Base-by-base conservation (phyloP, 2,797 vertebrate species). In the Champsocephalus esox region DNA sequence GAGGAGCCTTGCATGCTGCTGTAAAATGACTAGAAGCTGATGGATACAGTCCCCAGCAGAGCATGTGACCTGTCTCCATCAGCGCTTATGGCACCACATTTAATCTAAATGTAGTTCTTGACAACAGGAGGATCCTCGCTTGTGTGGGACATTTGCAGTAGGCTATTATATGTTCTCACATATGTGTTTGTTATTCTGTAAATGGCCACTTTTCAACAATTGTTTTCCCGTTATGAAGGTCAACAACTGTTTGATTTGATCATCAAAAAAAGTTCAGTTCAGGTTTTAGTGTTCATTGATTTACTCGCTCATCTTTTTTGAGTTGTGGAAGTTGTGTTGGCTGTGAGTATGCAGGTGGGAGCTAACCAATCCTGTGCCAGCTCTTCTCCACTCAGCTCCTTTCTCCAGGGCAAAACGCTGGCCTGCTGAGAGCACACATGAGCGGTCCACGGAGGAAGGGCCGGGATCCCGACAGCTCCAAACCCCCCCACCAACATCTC, bases 401-500 rank as follows among this genome's bases (percentile, higher is more conserved):
- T 90, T 88, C 90, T 92, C 87, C 80, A 70, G 89, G 91, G 90
- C 91, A 88, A 80, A 86, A 80, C 68, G 21, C 62, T 11, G 76
- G 73, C 90, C 92, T 89, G 92, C 93, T 93, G 93, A 93, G 92
- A 88, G 89, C 92, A 92, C 91, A 92, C 90, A 90, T 89, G 92
- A 91, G 86, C 54, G 77, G 90, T 86, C 91, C 82, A 75, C 62
- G 81, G 81, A 76, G 81, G 81, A 77, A 88, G 86, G 83, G 83
- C 86, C 28, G 70, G 67, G 88, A 83, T 86, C 91, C 90, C 87
- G 79, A 83, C 87, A 90, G 87, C 88, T 83, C 84, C 70, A 78
- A 81, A 80, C 76, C 82, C 87, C 80, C 82, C 88, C 82, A 68
- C 86, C 49, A 89, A 88, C 87, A 84, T 81, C 84, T 86, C 91